Evolutionary conservation across 2,113 vertebrate genomes (phyloP).

Genomic region (Callaeas wilsoni): DNA sequence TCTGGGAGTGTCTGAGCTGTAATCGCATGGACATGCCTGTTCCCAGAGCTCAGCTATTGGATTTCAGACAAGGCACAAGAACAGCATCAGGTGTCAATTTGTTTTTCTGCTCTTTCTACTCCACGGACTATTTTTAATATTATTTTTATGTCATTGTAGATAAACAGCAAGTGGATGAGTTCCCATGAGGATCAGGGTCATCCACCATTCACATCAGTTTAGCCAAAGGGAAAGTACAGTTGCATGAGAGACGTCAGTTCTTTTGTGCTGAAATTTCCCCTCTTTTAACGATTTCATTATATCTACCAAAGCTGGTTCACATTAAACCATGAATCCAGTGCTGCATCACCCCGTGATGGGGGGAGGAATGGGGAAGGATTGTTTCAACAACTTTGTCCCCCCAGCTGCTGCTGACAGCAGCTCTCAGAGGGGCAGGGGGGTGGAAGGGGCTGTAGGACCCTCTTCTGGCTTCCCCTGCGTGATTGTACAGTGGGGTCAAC

Average conservation of each 20-base stretch:
- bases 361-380: not conserved
- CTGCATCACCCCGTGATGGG: not conserved
- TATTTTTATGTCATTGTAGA: conserved; percentile 44
- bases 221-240: not conserved
- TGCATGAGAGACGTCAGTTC: not conserved
- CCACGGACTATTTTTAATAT: not conserved
- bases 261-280: not conserved
- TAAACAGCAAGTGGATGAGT: conserved; percentile 8
- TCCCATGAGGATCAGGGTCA: conserved; percentile 40
- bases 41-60: not conserved
- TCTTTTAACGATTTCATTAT: conserved; percentile 23
- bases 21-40: not conserved
- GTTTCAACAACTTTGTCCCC: not conserved
- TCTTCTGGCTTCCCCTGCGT: not conserved
- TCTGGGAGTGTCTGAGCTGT: conserved; percentile 9
- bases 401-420: not conserved
- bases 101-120: not conserved
- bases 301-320: conserved; percentile 11
- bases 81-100: conserved; percentile 11
- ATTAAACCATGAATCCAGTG: not conserved
- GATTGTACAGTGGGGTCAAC: not conserved
- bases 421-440: not conserved
- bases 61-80: conserved; percentile 11
- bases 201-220: not conserved
- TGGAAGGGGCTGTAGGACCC: not conserved